phyloP scores from a whole-genome alignment of 2,113 vertebrate genomes.

The Geothlypis trichas region DNA sequence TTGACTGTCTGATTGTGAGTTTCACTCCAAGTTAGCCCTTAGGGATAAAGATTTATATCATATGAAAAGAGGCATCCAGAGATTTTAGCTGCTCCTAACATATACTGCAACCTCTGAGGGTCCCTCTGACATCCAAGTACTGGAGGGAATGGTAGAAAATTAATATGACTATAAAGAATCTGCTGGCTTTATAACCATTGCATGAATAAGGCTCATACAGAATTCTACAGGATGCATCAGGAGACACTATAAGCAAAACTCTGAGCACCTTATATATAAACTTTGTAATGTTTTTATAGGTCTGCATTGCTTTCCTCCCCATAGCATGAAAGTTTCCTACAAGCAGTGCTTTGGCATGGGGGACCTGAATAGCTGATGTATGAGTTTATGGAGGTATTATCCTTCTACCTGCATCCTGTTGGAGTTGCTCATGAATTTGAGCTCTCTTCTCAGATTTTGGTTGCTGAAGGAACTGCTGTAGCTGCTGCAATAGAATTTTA shows the following conservation, averaged over 20 bases:
- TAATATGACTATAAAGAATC: not conserved
- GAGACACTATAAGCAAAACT: not conserved
- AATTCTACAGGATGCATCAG: not conserved
- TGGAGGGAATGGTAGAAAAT: not conserved
- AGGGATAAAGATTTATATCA: not conserved
- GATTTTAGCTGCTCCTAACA: not conserved
- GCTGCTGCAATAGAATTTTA: not conserved
- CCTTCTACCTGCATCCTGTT: not conserved
- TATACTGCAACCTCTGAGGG: not conserved
- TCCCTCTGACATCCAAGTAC: not conserved
- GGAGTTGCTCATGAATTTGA: not conserved
- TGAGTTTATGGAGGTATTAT: not conserved
- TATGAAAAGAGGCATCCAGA: not conserved
- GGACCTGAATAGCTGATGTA: not conserved
- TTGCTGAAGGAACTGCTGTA: not conserved
- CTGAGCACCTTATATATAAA: not conserved
- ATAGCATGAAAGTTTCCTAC: not conserved
- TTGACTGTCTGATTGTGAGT: fast-evolving
- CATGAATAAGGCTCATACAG: not conserved
- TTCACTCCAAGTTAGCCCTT: not conserved
- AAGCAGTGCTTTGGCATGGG: not conserved
- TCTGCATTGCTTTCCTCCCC: not conserved
- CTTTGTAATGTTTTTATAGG: not conserved
- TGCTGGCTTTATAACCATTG: not conserved
- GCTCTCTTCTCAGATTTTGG: not conserved